Evolutionary conservation across 2,797 vertebrate genomes (phyloP), one percentile per base, ranked within the genome.

Genomic region (Threskiornis aethiopicus): DNA sequence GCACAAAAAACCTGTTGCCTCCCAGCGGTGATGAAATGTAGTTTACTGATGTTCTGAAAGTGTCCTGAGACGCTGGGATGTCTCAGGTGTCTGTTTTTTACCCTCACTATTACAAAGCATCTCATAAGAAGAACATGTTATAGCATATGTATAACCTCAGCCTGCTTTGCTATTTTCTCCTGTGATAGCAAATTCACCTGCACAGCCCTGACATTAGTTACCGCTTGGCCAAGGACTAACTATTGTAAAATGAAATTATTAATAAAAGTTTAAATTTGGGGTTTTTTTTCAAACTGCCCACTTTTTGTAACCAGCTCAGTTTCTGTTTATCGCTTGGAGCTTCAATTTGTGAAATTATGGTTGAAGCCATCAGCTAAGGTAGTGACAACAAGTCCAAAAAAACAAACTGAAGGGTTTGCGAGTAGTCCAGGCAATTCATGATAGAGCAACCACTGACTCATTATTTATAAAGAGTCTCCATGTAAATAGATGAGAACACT

Each of bases 401-500:
- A 76, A 25, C 33, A 61, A 82, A 72, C 61, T 2, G 2, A 75
- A 86, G 26, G 39, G 14, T 41, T 79, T 90, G 72, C 1, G 21
- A 51, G 52, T 61, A 84, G 26, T 67, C 55, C 49, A 35, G 91
- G 41, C 64, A 90, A 58, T 18, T 71, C 59, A 41, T n/a, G 62
- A 44, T 16, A 91, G 80, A 81, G 59, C 82, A 96, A 57, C 31
- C 72, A 39, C 65, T 95, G 96, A 95, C 20, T 96, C 94, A 81
- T 65, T 96, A 95, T 91, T 97, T 97, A 71, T 89, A 24, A 75
- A 29, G 46, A 84, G 37, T 91, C 75, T 92, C 87, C 82, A 87
- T 75, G 92, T 89, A 93, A 95, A 96, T 71, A 97, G 84, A 92
- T 75, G 96, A 95, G 57, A 85, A 67, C 89, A 67, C 71, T 70